phyloP scores from a whole-genome alignment of 30 jellyfish, hydroid and myxozoan genomes.

The Aurelia aurita complex sp. Pacific region DNA sequence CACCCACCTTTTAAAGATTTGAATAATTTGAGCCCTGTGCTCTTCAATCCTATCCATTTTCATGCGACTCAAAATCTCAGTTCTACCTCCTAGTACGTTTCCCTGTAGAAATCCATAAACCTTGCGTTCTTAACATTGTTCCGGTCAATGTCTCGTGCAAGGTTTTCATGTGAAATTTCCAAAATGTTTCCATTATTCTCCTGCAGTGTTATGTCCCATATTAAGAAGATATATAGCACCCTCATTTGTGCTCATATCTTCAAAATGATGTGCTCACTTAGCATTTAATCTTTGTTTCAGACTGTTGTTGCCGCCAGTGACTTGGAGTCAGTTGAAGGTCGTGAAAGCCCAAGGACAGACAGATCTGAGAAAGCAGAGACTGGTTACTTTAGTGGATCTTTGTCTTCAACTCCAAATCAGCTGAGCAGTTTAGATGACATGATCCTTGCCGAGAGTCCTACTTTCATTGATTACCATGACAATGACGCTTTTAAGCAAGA shows the following conservation, averaged over 20 bases:
- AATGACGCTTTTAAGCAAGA: slow-evolving; percentile 34
- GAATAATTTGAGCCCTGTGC: no score
- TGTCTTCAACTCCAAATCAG: slow-evolving; percentile 77
- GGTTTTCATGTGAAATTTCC: no score
- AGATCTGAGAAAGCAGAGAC: slow-evolving; percentile 69
- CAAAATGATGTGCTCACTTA: no score
- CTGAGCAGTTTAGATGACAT: slow-evolving; percentile 78
- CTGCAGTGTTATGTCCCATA: no score
- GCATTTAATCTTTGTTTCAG: background rate
- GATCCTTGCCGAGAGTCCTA: slow-evolving; percentile 74
- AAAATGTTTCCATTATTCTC: no score
- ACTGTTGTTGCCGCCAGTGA: slow-evolving; percentile 51
- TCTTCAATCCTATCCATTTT: no score
- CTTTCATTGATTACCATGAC: slow-evolving; percentile 34
- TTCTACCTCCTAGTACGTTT: no score
- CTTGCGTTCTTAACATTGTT: background rate
- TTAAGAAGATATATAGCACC: no score
- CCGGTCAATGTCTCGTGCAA: no score
- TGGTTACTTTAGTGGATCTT: slow-evolving; percentile 77
- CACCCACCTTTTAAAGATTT: no score
- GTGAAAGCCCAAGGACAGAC: slow-evolving; percentile 77
- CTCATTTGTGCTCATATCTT: no score
- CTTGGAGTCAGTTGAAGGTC: slow-evolving; percentile 64
- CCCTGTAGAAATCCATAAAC: background rate
- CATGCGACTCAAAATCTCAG: no score